These are phyloP conservation scores for Schizopygopsis pylzovi DNA, from an alignment of 2,797 vertebrate genomes.

Conservation along the genomic window DNA sequence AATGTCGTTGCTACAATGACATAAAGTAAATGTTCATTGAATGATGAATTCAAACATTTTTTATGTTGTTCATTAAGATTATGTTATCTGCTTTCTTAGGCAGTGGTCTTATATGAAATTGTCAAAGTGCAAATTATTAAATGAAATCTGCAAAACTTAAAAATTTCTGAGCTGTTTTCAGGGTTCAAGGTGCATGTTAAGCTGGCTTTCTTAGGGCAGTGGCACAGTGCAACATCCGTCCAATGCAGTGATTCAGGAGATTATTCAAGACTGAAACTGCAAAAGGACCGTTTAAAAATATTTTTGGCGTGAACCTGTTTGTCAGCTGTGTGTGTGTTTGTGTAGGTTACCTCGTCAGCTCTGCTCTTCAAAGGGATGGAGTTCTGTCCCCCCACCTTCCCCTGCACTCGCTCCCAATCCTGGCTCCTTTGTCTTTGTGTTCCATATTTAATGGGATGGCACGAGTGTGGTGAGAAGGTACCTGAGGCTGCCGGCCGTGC, in stretches of 20 bases:
- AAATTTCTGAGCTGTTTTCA: not conserved
- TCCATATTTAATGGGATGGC: slow-evolving; percentile 83
- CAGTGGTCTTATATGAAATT: too few relatives aligned
- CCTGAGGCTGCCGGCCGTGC: slow-evolving; percentile 76
- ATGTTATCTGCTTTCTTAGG: too few relatives aligned
- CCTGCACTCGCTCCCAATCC: slow-evolving; percentile 68
- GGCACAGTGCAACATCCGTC: not conserved
- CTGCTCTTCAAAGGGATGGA: slow-evolving; percentile 80
- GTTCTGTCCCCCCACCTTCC: slow-evolving; percentile 69
- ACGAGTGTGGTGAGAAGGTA: slow-evolving; percentile 76
- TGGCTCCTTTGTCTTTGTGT: slow-evolving; percentile 81
- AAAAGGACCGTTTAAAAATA: slow-evolving; percentile 38
- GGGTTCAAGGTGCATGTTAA: not conserved
- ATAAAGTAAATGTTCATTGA: too few relatives aligned
- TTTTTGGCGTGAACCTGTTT: slow-evolving; percentile 18
- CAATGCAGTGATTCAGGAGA: not conserved
- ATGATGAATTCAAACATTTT: not conserved
- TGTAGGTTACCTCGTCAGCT: slow-evolving; percentile 72
- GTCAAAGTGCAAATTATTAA: too few relatives aligned
- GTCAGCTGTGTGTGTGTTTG: slow-evolving; percentile 51
- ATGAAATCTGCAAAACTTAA: not conserved
- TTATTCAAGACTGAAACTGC: not conserved
- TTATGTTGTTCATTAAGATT: not conserved
- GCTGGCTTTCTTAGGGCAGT: not conserved
- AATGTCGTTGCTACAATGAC: too few relatives aligned